Evolutionary conservation across 2,113 vertebrate species (phyloP).

Genomic region (Amblyornis subalaris): DNA sequence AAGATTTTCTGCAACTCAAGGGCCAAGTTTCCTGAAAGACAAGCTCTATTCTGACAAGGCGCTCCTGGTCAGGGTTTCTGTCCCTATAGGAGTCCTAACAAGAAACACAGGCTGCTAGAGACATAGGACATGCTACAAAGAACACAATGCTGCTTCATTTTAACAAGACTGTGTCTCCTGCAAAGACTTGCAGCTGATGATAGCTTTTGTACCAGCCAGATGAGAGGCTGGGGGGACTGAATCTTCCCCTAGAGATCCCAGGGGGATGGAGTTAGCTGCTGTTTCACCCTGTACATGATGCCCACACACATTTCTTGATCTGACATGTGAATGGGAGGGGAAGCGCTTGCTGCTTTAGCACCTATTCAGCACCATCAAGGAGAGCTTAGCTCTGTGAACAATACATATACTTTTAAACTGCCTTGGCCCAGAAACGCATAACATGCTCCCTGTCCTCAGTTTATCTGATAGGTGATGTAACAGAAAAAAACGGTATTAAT

Average conservation of each 20-base stretch:
- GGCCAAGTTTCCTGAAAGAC: not conserved
- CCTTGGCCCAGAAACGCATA: not conserved
- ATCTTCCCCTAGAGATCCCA: not conserved
- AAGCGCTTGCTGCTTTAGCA: not conserved
- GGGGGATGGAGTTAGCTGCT: not conserved
- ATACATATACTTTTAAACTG: not conserved
- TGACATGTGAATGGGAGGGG: not conserved
- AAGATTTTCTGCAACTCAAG: not conserved
- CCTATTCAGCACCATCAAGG: not conserved
- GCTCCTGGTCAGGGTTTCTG: not conserved
- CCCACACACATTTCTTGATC: not conserved
- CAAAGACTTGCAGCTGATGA: not conserved
- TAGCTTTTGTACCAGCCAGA: not conserved
- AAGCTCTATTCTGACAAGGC: not conserved
- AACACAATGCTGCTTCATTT: not conserved
- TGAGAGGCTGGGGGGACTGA: not conserved
- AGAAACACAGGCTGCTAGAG: not conserved
- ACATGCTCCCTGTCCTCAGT: not conserved
- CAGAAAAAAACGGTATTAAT: not conserved
- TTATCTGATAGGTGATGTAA: constrained; percentile 4
- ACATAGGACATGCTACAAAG: not conserved
- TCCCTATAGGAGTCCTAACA: not conserved
- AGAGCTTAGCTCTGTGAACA: not conserved
- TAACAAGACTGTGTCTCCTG: not conserved
- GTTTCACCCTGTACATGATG: not conserved